Evolutionary conservation across 2,888 invertebrate species (phyloP).

Genomic region (Matsumyia berberina): DNA sequence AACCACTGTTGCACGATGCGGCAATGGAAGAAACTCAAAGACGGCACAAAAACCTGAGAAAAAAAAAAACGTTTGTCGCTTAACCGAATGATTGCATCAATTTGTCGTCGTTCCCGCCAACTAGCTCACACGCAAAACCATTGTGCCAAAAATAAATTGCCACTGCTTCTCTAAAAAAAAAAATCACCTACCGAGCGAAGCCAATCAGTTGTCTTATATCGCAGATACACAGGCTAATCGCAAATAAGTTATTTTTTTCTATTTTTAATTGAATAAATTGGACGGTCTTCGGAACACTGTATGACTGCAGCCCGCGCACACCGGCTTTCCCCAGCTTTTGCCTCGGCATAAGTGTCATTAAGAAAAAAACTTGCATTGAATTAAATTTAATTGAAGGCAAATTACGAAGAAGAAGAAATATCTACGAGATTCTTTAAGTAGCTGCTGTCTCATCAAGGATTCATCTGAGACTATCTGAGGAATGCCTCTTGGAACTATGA

Average conservation of each 20-base stretch:
- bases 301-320: constrained; percentile 16
- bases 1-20: neutral
- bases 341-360: constrained; percentile 18
- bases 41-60: neutral
- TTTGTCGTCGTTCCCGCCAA: constrained; percentile 54
- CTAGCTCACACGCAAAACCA: constrained; percentile 47
- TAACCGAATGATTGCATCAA: constrained; percentile 56
- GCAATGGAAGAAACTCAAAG: constrained; percentile 5
- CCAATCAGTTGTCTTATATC: constrained; percentile 40
- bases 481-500: constrained; percentile 31
- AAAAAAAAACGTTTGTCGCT: constrained; percentile 5
- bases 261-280: constrained; percentile 61
- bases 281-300: constrained; percentile 18
- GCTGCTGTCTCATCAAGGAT: constrained; percentile 28
- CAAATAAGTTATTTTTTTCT: constrained; percentile 39
- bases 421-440: constrained; percentile 14
- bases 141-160: constrained; percentile 65
- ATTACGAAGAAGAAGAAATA: constrained; percentile 37
- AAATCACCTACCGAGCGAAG: constrained; percentile 38
- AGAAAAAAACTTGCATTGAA: constrained; percentile 46
- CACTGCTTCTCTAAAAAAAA: constrained; percentile 15
- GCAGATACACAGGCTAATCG: constrained; percentile 40
- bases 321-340: constrained; percentile 25
- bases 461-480: constrained; percentile 13
- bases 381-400: constrained; percentile 68